A percentile compares a stretch with the other conserved stretches of the same genome.
phyloP scores from a whole-genome alignment of 2,797 vertebrate genomes.

The Spheniscus humboldti region DNA sequence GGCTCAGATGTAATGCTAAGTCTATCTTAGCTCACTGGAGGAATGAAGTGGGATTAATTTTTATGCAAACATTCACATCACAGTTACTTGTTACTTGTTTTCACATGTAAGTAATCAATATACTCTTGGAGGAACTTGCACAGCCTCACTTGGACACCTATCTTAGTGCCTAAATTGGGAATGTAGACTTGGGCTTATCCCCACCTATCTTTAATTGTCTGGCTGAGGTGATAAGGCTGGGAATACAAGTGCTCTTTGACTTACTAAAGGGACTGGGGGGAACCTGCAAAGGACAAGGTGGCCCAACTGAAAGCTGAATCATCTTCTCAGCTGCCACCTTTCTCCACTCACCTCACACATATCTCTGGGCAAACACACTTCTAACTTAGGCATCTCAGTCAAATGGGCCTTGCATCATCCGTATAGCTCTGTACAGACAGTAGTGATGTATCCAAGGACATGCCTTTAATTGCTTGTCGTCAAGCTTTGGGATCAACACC shows the following conservation, averaged over 20 bases:
- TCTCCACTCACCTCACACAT: not conserved
- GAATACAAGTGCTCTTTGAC: not conserved
- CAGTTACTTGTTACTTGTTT: not conserved
- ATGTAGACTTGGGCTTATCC: not conserved
- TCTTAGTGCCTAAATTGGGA: not conserved
- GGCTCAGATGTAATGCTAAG: not conserved
- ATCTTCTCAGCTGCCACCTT: not conserved
- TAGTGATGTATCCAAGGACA: not conserved
- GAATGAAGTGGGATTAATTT: not conserved
- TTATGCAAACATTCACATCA: not conserved
- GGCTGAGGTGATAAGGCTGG: not conserved
- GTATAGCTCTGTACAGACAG: not conserved
- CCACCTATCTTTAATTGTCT: not conserved
- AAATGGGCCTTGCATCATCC: not conserved
- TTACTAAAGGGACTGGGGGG: not conserved
- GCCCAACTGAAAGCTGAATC: not conserved
- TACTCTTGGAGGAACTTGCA: not conserved
- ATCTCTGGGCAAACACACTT: not conserved
- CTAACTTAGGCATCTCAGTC: not conserved
- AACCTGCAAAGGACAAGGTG: not conserved
- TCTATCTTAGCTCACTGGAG: not conserved
- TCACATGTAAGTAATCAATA: not conserved
- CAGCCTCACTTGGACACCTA: not conserved
- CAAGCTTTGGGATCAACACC: not conserved
- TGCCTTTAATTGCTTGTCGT: not conserved